These are phyloP conservation scores for Atta texana DNA, from an alignment of 1,140 invertebrate genomes.

Conservation along the genomic window DNA sequence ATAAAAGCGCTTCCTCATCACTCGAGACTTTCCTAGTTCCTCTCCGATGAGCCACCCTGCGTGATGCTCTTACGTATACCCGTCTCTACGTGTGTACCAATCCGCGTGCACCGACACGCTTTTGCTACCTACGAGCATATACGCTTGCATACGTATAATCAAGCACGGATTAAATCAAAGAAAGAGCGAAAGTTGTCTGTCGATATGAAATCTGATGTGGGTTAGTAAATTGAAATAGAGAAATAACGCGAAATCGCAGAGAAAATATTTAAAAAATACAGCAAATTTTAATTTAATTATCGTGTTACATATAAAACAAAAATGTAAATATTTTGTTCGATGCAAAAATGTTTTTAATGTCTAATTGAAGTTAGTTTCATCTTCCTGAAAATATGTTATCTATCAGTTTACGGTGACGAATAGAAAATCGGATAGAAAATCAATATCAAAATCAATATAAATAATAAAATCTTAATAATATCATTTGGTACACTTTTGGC, in stretches of 20 bases:
- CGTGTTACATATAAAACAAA: not conserved
- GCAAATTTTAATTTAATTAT: not conserved
- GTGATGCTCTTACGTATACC: constrained; percentile 78
- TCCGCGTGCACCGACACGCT: constrained; percentile 48
- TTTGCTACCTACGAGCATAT: constrained; percentile 18
- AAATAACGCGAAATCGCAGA: not conserved
- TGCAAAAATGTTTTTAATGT: not conserved
- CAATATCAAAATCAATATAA: no score
- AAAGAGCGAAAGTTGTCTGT: constrained; percentile 53
- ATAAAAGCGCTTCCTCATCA: constrained; percentile 75
- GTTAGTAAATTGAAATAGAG: constrained; percentile 30
- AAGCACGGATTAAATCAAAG: constrained; percentile 50
- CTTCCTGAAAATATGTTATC: not conserved
- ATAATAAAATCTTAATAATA: no score
- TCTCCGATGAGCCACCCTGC: constrained; percentile 82
- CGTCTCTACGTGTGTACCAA: constrained; percentile 70
- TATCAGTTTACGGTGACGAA: not conserved
- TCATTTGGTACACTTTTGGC: no score
- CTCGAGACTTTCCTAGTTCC: constrained; percentile 83
- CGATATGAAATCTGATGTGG: constrained; percentile 32
- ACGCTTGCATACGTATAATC: not conserved
- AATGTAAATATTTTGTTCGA: not conserved
- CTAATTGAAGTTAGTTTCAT: not conserved
- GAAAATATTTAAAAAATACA: not conserved
- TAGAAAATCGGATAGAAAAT: no score